Base-by-base conservation (phyloP, 2,113 vertebrate species). In the Sturnira hondurensis region DNA sequence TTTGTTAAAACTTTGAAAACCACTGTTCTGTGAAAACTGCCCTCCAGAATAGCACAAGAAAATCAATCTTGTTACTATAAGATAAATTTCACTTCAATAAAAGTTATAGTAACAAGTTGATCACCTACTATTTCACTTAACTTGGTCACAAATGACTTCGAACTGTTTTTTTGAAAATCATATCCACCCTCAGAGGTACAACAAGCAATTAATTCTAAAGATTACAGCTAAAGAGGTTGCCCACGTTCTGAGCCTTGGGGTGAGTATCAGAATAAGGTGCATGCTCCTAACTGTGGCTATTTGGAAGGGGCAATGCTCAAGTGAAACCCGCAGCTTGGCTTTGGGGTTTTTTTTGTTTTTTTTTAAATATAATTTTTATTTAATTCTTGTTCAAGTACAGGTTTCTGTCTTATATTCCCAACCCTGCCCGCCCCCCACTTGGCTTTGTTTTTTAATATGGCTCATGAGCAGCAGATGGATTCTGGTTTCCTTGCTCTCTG, bases 1-100 rank as follows among this genome's bases (percentile, higher is more conserved):
- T 87, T 90, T 94, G 74, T 84, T 89, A 41, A 86, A 89, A 96
- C 82, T 96, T 89, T 89, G 88, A 89, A 93, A 96, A 95, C 81
- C 81, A 93, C n/a, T 10, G 61, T 84, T 86, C 81, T 71, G 52
- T 74, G 93, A 45, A 95, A 92, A 96, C 12, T 74, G 36, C 43
- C 68, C 80, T 95, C 83, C 68, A 68, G 91, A 82, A 83, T 58
- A n/a, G 4, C 78, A 82, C 84, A 86, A 84, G 76, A 80, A 91
- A 70, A 96, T 86, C 74, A 36, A 73, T 89, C 78, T 93, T 31
- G n/a, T 56, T 95, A 61, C 74, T 67, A 3, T 26, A 92, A 94
- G 82, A 93, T 81, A 92, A 95, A 95, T 89, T 86, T 82, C 61
- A 83, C 73, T 89, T 93, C 93, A 82, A 89, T 89, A 63, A 86